These are phyloP conservation scores for Drosophila watanabei DNA, from an alignment of 1,140 invertebrate genomes.

Conservation along the genomic window DNA sequence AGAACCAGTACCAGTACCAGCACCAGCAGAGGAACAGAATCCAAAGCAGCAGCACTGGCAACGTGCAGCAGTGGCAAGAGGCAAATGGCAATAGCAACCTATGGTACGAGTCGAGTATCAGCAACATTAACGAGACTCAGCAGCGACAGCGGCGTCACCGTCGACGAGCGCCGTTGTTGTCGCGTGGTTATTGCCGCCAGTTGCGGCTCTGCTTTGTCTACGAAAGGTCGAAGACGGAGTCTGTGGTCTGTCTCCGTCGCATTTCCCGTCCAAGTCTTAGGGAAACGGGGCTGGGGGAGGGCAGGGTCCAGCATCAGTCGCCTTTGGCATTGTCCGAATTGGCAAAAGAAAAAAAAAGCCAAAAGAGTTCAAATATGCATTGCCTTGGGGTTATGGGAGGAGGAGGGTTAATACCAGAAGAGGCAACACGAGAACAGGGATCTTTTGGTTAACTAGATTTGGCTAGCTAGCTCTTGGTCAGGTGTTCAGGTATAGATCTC, in stretches of 20 bases:
- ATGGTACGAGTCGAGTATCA: constrained; percentile 43
- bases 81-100: constrained; percentile 38
- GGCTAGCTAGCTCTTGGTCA: background rate
- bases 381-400: constrained; percentile 23
- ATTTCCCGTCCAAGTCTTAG: constrained; percentile 19
- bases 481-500: constrained; percentile 2
- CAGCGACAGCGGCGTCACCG: constrained; percentile 69
- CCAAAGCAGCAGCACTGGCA: constrained; percentile 25
- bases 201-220: constrained; percentile 80
- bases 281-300: background rate
- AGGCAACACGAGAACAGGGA: constrained; percentile 11
- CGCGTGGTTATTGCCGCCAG: constrained; percentile 58
- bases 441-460: constrained; percentile 21
- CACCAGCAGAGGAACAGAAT: constrained; percentile 27
- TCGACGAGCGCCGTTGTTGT: constrained; percentile 72
- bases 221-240: constrained; percentile 80
- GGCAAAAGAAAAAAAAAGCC: constrained; percentile 7
- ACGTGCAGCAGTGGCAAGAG: constrained; percentile 16
- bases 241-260: constrained; percentile 60
- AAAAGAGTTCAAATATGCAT: constrained; percentile 51
- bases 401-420: background rate
- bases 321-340: constrained; percentile 33
- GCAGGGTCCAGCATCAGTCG: background rate
- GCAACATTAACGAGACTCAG: constrained; percentile 62
- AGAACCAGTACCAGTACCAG: constrained; percentile 13